Conservation (phyloP, 2,797 vertebrate species). For the Pygocentrus nattereri region DNA sequence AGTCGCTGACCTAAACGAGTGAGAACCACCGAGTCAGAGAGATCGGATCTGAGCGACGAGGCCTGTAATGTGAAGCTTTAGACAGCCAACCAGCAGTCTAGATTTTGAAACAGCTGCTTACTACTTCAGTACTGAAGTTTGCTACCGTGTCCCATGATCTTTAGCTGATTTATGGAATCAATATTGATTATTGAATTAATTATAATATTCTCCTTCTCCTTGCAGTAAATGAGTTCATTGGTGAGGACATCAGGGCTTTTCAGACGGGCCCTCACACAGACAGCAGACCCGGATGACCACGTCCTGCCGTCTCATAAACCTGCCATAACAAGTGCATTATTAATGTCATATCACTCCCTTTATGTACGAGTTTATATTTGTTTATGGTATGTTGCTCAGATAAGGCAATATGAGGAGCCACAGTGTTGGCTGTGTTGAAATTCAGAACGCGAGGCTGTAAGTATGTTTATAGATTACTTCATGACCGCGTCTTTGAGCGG, state of each 20-base stretch:
- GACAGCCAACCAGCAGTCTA: too few relatives aligned
- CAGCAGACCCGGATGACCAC: conserved; percentile 77
- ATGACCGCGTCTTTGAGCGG: conserved; percentile 70
- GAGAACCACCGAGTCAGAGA: too few relatives aligned
- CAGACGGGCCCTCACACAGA: conserved; percentile 78
- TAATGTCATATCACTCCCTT: conserved; percentile 57
- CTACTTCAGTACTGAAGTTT: too few relatives aligned
- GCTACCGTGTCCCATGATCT: too few relatives aligned
- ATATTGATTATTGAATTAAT: neutral
- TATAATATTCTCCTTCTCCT: conserved; percentile 25
- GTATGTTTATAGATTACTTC: conserved; percentile 69
- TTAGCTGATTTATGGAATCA: too few relatives aligned
- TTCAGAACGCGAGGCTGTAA: conserved; percentile 66
- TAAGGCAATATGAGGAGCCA: conserved; percentile 43
- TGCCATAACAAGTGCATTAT: conserved; percentile 43
- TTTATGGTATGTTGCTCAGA: conserved; percentile 59
- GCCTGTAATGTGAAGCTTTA: too few relatives aligned
- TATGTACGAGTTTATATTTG: conserved; percentile 59
- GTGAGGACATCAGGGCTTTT: conserved; percentile 88
- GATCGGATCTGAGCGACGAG: too few relatives aligned
- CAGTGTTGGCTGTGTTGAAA: conserved; percentile 46
- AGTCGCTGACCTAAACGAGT: too few relatives aligned
- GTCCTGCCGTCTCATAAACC: conserved; percentile 28
- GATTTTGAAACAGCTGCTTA: too few relatives aligned
- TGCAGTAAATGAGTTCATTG: conserved; percentile 92